Evolutionary conservation across 2,888 invertebrate genomes (phyloP), one percentile per base, ranked within the genome.

Genomic region (Elegia similella): DNA sequence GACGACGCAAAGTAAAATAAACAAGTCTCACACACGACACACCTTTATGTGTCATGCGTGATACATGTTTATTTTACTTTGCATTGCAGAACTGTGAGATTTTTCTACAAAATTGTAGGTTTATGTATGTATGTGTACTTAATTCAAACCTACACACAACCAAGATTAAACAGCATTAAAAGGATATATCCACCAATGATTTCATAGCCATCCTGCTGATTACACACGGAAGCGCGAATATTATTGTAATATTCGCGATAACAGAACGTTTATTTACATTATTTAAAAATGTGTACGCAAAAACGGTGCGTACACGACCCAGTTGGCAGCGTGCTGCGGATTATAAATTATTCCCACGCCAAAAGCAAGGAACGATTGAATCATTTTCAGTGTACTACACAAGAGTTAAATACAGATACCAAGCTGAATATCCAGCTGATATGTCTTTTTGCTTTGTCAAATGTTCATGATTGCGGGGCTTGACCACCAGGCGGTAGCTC

Each of bases 321-420:
- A 50, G 34, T 50, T 50, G 50, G 50, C 50, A 38, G 34, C 34
- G 16, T 2, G 50, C 50, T 38, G 15, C 16, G 50, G 15, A 16
- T 50, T 50, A 17, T 50, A 50, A 50, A 50, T 50, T 50, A 50
- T 50, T 50, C 50, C 50, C 50, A 50, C 50, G 50, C 50, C 50
- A 34, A 50, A 50, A 50, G 30, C 32, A 7, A 15, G 38, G 34
- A 50, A 50, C 12, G 50, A 50, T 50, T 34, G 50, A 34, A 50
- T 50, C 50, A 50, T 50, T 50, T 50, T 32, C 17, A 50, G 6
- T 10, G 17, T 10, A 16, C 17, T 7, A 12, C 34, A 50, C 34
- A 34, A 34, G 34, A 50, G 12, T 12, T 6, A 17, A 0, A 47
- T 13, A 6, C 16, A 23, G 38, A 38, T 34, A 50, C 12, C 12